Evolutionary conservation across 1,140 invertebrate species (phyloP).

Genomic region (Caenorhabditis brenneri): DNA sequence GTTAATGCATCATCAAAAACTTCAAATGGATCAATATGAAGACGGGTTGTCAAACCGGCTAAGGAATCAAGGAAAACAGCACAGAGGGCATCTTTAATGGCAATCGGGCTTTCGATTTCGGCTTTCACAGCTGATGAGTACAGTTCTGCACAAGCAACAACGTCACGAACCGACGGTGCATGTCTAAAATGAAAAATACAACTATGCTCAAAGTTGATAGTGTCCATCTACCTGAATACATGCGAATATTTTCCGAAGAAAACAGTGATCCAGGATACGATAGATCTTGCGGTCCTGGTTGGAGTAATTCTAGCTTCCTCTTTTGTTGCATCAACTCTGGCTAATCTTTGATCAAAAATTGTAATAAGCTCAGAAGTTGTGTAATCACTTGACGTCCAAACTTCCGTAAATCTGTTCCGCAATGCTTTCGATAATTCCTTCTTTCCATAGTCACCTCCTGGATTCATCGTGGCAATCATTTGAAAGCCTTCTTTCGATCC

Average conservation of each 20-base stretch:
- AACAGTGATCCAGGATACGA: slow-evolving; percentile 84
- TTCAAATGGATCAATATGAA: slow-evolving; percentile 31
- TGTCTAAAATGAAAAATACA: slow-evolving; percentile 55
- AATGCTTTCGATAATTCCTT: slow-evolving; percentile 98
- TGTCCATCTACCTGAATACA: slow-evolving; percentile 71
- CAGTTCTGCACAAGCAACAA: slow-evolving; percentile 90
- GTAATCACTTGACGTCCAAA: slow-evolving; percentile 87
- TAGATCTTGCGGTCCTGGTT: slow-evolving; percentile 75
- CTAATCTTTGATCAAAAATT: slow-evolving; percentile 76
- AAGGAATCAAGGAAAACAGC: slow-evolving; percentile 60
- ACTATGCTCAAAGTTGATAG: slow-evolving; percentile 28
- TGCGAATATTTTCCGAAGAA: slow-evolving; percentile 74
- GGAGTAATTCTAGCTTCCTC: slow-evolving; percentile 29
- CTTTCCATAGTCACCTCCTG: slow-evolving; percentile 98
- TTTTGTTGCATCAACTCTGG: slow-evolving; percentile 2
- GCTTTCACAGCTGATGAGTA: slow-evolving; percentile 76
- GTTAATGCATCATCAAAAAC: slow-evolving; percentile 46
- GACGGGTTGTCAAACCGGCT: slow-evolving; percentile 57
- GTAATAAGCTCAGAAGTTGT: slow-evolving; percentile 78
- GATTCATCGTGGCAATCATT: slow-evolving; percentile 98
- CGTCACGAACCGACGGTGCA: slow-evolving; percentile 85
- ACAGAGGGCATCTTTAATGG: slow-evolving; percentile 88
- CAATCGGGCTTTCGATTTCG: slow-evolving; percentile 77
- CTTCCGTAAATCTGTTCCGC: slow-evolving; percentile 96
- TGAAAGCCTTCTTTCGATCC: slow-evolving; percentile 82